Base-by-base conservation (phyloP, 2,888 invertebrate genomes). In the Alsophila aescularia region DNA sequence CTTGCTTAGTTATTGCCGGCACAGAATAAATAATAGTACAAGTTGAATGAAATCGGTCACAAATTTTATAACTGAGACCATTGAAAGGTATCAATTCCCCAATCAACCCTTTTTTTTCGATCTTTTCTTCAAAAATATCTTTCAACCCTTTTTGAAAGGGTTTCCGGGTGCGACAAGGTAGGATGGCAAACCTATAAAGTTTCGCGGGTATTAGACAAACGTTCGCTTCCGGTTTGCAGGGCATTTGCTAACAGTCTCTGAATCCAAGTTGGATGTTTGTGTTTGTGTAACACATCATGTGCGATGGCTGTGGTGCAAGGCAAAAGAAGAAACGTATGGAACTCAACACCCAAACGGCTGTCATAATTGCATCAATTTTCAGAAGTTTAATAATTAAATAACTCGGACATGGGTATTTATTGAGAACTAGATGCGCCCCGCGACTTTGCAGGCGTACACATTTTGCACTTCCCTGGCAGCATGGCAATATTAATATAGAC, bases 251-350 rank as follows among this genome's bases (percentile, higher is more conserved):
- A 12, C 39, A 21, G 36, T 16, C 48, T 37, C 44, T 44, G 35
- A 47, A 49, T 51, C 10, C 34, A 15, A 40, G 24, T 32, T 52
- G 34, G 31, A 51, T 55, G 52, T 64, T 55, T 52, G 49, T 64
- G 18, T 60, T 61, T 51, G 51, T 36, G 45, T 44, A 56, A 56
- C 49, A 53, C 47, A 52, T 50, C 54, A 62, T 52, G 18, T 53
- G 34, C 27, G 37, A 27, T 18, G 24, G 34, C 31, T 32, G 31
- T 42, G 45, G 52, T 14, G 5, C 18, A 42, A 52, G 24, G 0
- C 1, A 47, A 3, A 4, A 24, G 31, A 32, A 16, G 15, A 8
- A 4, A 14, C 16, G 4, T 12, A 12, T 32, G 13, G 1, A 29
- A 5, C 7, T 6, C 24, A 24, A n/a, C n/a, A n/a, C n/a, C n/a